Percentiles rank a stretch among this genome's conserved stretches.
These are phyloP conservation scores for Conops quadrifasciatus DNA, from an alignment of 2,888 invertebrate genomes.

Conservation along the genomic window DNA sequence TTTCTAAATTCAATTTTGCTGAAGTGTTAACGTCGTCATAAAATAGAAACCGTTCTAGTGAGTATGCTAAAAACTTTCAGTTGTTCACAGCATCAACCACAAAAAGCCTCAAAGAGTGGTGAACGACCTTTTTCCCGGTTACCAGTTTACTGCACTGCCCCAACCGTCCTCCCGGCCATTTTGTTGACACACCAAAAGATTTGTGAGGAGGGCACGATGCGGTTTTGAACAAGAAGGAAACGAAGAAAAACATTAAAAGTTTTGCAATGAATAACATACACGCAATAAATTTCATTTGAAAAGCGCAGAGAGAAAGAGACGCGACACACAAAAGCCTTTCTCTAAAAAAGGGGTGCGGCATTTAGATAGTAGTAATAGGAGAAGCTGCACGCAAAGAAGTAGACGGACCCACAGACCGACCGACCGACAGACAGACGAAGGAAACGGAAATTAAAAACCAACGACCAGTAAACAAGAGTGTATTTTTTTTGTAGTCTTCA, in stretches of 20 bases:
- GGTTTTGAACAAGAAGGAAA: not conserved
- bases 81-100: not conserved
- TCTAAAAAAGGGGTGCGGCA: not conserved
- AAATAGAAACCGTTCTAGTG: no score
- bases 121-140: not conserved
- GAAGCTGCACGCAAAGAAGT: no score
- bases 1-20: not conserved
- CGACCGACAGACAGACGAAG: no score
- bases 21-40: no score
- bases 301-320: not conserved
- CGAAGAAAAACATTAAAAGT: not conserved
- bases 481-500: no score
- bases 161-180: no score
- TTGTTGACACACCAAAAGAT: constrained; percentile 4
- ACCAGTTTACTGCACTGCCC: no score
- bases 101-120: not conserved
- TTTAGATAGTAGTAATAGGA: not conserved
- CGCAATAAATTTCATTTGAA: constrained; percentile 19
- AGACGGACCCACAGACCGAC: no score
- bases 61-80: constrained; percentile 9
- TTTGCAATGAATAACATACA: constrained; percentile 26
- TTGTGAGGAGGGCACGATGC: not conserved
- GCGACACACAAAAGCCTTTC: no score
- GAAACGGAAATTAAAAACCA: constrained; percentile 7
- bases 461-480: not conserved